Percentiles rank a stretch among this genome's conserved stretches.
phyloP scores from a whole-genome alignment of 2,113 vertebrate genomes.

The Notiomystis cincta region DNA sequence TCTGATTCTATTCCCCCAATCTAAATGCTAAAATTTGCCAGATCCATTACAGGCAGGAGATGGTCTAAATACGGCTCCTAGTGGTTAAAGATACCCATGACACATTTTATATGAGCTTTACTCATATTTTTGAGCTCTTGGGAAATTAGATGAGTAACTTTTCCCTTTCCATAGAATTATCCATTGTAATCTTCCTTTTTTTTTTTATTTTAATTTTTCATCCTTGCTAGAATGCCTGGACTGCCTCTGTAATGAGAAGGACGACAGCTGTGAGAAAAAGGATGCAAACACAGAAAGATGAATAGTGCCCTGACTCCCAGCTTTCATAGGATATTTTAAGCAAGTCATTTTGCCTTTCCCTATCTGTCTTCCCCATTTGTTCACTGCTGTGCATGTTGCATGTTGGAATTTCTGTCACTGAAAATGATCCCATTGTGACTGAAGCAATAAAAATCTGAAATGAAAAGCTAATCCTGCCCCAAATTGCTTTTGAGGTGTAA shows the following conservation, averaged over 20 bases:
- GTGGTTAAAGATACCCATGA: slow-evolving; percentile 36
- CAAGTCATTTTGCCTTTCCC: neutral
- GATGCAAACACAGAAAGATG: neutral
- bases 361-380: neutral
- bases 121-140: neutral
- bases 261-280: neutral
- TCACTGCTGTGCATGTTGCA: neutral
- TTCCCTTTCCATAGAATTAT: neutral
- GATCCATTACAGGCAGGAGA: neutral
- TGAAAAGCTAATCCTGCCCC: slow-evolving; percentile 11
- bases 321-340: neutral
- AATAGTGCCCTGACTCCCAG: neutral
- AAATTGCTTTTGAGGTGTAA: slow-evolving; percentile 15
- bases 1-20: neutral
- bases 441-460: slow-evolving; percentile 21
- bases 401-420: neutral
- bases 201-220: neutral
- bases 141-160: neutral
- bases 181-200: neutral
- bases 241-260: neutral
- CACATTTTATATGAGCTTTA: neutral
- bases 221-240: neutral
- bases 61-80: slow-evolving; percentile 60
- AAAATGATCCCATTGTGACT: neutral
- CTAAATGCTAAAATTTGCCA: neutral